Evolutionary conservation across 2,113 vertebrate species (phyloP), one percentile per base, ranked within the genome.

Genomic region (Podarcis muralis): DNA sequence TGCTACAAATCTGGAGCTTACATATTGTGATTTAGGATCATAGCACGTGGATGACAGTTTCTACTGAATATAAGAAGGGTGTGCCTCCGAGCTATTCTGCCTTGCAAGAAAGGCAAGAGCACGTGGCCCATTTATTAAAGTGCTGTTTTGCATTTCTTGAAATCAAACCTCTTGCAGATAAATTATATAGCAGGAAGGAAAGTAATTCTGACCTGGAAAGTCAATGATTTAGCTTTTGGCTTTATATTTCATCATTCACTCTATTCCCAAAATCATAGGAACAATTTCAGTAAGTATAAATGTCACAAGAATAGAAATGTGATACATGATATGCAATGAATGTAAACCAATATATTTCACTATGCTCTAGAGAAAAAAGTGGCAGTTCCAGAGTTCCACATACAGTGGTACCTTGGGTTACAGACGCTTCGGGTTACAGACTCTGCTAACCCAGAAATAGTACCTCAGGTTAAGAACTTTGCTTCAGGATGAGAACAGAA

Each of bases 371-470:
- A 87, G 76, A 59, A 88, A 84, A 81, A 23, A 75, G 9, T 32
- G 37, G 88, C 71, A 93, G 68, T 74, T 6, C 20, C 84, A 89
- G 87, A 16, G 69, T 84, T 86, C 4, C n/a, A 15, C 89, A 88
- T 86, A 43, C 43, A 43, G 43, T 43, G 43, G 7, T 43, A 43
- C 43, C 43, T 43, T 8, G 6, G 43, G 43, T 43, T 43, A 43
- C 43, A 43, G 43, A 43, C 6, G 43, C 43, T 43, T 43, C 40
- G 6, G 40, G 40, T 43, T 43, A 43, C 40, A 43, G 40, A 43
- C 40, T 43, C 40, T 6, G 0, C 43, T 43, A 43, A 43, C 43
- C 43, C 1, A 43, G 1, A 43, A 43, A 43, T 43, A 43, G 43
- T 43, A 43, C 43, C 43, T 43, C 43, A 43, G 43, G 6, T 7